These are phyloP conservation scores for Campoletis sonorensis DNA, from an alignment of 1,140 invertebrate genomes.

Conservation along the genomic window DNA sequence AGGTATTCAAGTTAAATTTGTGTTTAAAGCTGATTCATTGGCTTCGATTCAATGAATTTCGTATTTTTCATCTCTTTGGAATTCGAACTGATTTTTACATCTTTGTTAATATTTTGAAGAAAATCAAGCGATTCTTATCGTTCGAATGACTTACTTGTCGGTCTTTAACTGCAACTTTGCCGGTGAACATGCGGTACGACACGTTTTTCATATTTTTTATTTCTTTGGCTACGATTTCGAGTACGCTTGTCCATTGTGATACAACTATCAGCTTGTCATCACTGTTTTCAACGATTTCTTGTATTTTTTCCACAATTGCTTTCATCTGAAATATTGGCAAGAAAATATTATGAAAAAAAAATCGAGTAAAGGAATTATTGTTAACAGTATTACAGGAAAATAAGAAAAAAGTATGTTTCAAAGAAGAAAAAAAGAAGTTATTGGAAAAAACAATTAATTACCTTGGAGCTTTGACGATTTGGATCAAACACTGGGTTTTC, in stretches of 20 bases:
- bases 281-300: slow-evolving; percentile 72
- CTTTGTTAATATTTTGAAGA: too few relatives aligned
- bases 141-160: slow-evolving; percentile 69
- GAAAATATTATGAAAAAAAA: background rate
- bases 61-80: too few relatives aligned
- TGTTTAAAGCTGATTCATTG: too few relatives aligned
- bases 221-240: slow-evolving; percentile 83
- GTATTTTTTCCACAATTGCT: slow-evolving; percentile 80
- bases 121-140: slow-evolving; percentile 6
- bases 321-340: slow-evolving; percentile 73
- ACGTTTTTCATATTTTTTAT: slow-evolving; percentile 76
- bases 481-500: slow-evolving; percentile 84
- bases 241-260: slow-evolving; percentile 90
- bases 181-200: slow-evolving; percentile 81
- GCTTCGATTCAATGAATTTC: too few relatives aligned
- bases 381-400: background rate
- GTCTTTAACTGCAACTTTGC: slow-evolving; percentile 80
- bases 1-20: too few relatives aligned
- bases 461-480: slow-evolving; percentile 80
- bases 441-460: slow-evolving; percentile 50
- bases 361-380: background rate
- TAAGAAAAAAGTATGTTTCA: background rate
- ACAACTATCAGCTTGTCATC: slow-evolving; percentile 90
- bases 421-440: slow-evolving; percentile 14
- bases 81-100: too few relatives aligned